Evolutionary conservation across 2,113 vertebrate species (phyloP).

Genomic region (Hystrix brachyura): DNA sequence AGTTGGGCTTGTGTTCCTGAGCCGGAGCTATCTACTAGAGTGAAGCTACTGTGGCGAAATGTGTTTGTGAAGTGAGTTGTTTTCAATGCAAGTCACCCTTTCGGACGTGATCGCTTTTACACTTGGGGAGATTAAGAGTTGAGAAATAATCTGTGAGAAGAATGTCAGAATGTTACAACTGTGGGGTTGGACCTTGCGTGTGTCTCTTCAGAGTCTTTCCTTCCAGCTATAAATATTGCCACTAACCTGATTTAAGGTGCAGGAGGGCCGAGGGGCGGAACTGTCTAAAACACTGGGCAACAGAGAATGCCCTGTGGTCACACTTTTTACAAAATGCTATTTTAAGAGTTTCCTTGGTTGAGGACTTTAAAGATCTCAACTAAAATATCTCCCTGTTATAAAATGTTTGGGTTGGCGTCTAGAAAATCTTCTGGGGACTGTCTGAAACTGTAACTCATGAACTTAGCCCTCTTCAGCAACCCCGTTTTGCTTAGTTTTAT

Average conservation of each 20-base stretch:
- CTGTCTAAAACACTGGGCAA: background rate
- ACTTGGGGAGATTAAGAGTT: background rate
- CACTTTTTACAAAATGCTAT: slow-evolving; percentile 35
- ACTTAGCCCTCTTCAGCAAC: background rate
- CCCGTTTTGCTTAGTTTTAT: background rate
- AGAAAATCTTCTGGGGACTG: background rate
- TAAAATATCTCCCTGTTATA: slow-evolving; percentile 16
- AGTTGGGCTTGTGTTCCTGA: background rate
- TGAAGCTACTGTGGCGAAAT: background rate
- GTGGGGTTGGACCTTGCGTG: background rate
- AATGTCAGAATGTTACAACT: background rate
- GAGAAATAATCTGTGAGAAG: background rate
- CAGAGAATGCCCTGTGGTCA: background rate
- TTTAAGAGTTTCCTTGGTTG: slow-evolving; percentile 53
- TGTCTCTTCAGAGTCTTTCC: background rate
- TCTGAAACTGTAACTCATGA: slow-evolving; percentile 64
- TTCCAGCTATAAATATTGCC: background rate
- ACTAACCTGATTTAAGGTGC: background rate
- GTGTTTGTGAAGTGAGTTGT: slow-evolving; percentile 17
- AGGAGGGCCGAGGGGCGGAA: background rate
- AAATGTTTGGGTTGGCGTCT: background rate
- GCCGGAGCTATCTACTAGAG: background rate
- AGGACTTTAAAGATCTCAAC: background rate
- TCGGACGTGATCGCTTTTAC: background rate
- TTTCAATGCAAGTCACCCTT: background rate